Base-by-base conservation (phyloP, 2,113 vertebrate genomes). In the Rhea americana region DNA sequence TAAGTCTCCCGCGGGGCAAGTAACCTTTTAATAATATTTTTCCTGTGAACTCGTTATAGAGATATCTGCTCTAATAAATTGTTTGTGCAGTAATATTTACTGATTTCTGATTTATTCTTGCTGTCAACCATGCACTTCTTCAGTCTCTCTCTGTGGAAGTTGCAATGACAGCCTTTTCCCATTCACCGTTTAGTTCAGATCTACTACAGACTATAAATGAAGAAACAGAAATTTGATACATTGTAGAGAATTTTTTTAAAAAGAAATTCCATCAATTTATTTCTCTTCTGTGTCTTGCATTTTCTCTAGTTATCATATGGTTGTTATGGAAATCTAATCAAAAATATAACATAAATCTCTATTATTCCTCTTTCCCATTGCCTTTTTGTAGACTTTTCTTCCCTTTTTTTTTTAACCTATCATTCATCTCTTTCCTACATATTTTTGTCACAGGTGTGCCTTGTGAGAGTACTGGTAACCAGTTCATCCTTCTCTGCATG, bases 21-120 rank as follows among this genome's bases (percentile, higher is more conserved):
- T n/a, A 89, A 62, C 30, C 53, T 93, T 95, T 92, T 39, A 93
- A 76, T 80, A 73, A 24, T n/a, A 71, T 61, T 87, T 89, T 56
- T 39, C 24, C 25, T 62, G 65, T 91, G 47, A 65, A 87, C 91
- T 53, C 74, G 25, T 48, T 82, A 43, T 47, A 58, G 53, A 41
- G 7, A 68, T 35, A 82, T n/a, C 35, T 82, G 22, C 30, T 37
- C 18, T 90, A 53, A 79, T 3, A n/a, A 24, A 61, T 14, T 65
- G 35, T 45, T 70, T 55, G 35, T 63, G 48, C 13, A 20, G 37
- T 9, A 74, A 20, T 63, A 16, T 4, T 15, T 3, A 32, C 26
- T 21, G 16, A 37, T 6, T 25, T 15, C 13, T 1, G 1, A n/a
- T 39, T 76, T 9, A 30, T 72, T 82, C 73, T 62, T 82, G 86